Base-by-base conservation (phyloP, 2,797 vertebrate genomes). In the Myotis vivesi region DNA sequence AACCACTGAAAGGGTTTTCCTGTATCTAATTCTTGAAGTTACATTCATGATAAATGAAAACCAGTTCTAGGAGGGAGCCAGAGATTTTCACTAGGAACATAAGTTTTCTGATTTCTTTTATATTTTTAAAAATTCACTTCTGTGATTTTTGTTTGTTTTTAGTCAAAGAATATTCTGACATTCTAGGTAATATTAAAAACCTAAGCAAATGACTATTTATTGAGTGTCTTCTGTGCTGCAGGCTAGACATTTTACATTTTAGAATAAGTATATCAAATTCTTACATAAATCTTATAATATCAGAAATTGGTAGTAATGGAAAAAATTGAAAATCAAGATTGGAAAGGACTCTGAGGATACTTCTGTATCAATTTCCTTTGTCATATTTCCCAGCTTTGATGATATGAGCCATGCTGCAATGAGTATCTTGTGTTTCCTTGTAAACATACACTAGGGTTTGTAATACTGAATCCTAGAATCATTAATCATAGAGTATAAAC, bases 31-130 rank as follows among this genome's bases (percentile, higher is more conserved):
- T 75, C 22, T 73, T 73, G 2, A 28, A 86, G 15, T 20, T 83
- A 41, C 75, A 84, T 49, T 33, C 75, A 75, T 68, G 83, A 46
- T 71, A 91, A 94, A 68, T 72, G 30, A 80, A 96, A 76, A 82
- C 38, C 22, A 59, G 7, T 68, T 93, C 51, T 93, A 86, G 4
- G 9, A 90, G 13, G 1, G 8, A 94, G 10, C 38, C 17, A 90
- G 30, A 87, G 25, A 64, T 64, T 94, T 44, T 72, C 19, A 30
- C 12, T 2, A 92, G 9, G 49, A 82, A 71, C 36, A 12, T 38
- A 41, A n/a, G 22, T 44, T 53, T 82, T 92, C 77, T 66, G 22
- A 69, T 36, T 72, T 87, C 12, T 68, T 69, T 64, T 41, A 22
- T 75, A n/a, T 73, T 10, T 28, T 93, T 59, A 49, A 69, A 91